phyloP scores from a whole-genome alignment of 37 sponge, comb jelly and placozoan genomes.

The Haliclona indistincta region DNA sequence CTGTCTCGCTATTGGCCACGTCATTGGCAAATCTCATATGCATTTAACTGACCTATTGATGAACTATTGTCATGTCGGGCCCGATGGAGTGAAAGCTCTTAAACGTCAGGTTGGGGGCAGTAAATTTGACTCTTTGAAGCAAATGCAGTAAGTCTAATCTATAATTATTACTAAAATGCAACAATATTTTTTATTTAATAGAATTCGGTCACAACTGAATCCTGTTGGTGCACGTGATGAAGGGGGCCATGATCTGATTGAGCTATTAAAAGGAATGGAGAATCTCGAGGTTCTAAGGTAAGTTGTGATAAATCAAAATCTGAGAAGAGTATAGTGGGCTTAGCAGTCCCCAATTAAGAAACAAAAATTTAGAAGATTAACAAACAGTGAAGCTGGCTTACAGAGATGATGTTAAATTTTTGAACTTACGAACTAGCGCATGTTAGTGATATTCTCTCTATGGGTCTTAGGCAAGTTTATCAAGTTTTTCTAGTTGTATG shows the following conservation, averaged over 20 bases:
- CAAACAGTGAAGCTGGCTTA: neutral
- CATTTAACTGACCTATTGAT: slow-evolving; percentile 13
- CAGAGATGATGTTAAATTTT: neutral
- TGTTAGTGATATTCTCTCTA: too few relatives aligned
- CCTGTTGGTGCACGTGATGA: slow-evolving; percentile 37
- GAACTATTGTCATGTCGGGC: slow-evolving; percentile 37
- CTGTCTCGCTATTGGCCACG: slow-evolving; percentile 36
- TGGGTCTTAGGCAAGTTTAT: too few relatives aligned
- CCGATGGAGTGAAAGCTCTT: slow-evolving; percentile 26
- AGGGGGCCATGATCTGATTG: slow-evolving; percentile 12
- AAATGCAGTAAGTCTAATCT: neutral
- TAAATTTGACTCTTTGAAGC: neutral
- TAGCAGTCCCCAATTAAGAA: neutral
- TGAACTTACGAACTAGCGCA: neutral
- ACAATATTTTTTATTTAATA: neutral
- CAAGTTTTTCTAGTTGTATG: too few relatives aligned
- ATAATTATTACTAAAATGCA: neutral
- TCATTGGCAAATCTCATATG: neutral
- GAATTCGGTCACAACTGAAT: slow-evolving; percentile 8
- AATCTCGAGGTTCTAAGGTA: slow-evolving; percentile 42
- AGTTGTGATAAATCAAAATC: neutral
- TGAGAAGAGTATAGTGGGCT: neutral
- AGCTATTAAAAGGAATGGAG: slow-evolving; percentile 11
- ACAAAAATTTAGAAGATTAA: neutral
- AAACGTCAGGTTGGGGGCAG: neutral